A percentile compares a stretch with the other conserved stretches of the same genome.
Conservation (phyloP, 2,113 vertebrate species). For the Marmota flaviventris region DNA sequence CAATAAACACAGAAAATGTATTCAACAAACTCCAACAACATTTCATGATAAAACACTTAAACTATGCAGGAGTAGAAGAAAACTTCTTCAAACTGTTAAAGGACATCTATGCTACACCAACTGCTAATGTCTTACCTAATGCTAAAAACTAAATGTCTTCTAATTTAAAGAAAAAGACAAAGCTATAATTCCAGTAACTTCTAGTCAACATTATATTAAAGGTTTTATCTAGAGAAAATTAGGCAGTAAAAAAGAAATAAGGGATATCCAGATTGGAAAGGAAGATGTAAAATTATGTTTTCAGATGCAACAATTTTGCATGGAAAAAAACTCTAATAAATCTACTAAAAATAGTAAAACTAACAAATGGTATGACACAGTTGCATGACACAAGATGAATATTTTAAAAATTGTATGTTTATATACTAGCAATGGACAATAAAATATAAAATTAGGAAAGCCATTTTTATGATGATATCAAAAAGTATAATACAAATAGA, state of each 20-base stretch:
- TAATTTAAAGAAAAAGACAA: neutral
- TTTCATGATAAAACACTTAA: conserved; percentile 20
- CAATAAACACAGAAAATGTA: neutral
- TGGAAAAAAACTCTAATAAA: neutral
- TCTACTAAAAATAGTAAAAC: neutral
- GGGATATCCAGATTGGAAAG: neutral
- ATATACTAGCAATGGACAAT: neutral
- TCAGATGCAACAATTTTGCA: neutral
- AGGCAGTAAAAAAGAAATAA: conserved; percentile 50
- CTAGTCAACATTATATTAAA: neutral
- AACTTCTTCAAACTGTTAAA: neutral
- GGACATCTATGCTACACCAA: neutral
- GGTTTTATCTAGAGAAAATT: neutral
- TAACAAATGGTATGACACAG: neutral
- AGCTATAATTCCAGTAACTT: neutral
- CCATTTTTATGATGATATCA: neutral
- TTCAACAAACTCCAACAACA: neutral
- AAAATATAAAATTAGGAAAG: conserved; percentile 9
- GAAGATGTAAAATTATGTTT: neutral
- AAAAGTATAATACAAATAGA: neutral
- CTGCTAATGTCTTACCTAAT: neutral
- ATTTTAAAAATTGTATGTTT: neutral
- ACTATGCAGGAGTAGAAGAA: neutral
- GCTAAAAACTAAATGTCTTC: neutral
- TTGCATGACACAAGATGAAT: neutral